A percentile compares a stretch with the other conserved stretches of the same genome.
phyloP scores from a whole-genome alignment of 1,140 invertebrate genomes.

The Ceratina calcarata region DNA sequence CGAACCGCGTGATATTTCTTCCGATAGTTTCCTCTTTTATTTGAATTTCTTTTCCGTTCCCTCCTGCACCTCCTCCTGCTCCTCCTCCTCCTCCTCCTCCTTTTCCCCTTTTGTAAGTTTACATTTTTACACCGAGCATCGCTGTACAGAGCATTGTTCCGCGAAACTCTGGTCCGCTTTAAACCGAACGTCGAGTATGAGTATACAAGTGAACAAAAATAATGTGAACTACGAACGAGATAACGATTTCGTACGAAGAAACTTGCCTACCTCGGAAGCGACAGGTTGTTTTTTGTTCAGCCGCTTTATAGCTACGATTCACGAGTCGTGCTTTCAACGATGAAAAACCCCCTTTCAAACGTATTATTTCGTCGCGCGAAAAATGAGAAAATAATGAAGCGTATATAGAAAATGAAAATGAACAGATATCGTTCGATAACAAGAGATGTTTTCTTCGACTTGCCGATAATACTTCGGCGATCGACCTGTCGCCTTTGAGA shows the following conservation, averaged over 20 bases:
- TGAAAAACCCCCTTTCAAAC: not conserved
- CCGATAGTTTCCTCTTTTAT: not conserved
- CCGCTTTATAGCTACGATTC: not conserved
- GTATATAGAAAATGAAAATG: not conserved
- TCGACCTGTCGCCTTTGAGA: not conserved
- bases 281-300: not conserved
- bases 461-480: not conserved
- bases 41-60: not conserved
- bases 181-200: conserved; percentile 36
- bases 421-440: not conserved
- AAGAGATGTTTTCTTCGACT: not conserved
- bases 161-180: conserved; percentile 60
- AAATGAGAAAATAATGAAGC: not conserved
- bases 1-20: conserved; percentile 41
- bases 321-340: not conserved
- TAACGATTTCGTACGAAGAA: too few species aligned
- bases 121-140: conserved; percentile 48
- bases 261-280: not conserved
- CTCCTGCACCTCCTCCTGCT: too few species aligned
- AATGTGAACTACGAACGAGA: not conserved
- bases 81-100: not conserved
- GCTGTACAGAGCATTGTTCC: conserved; percentile 59
- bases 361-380: too few species aligned
- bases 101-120: conserved; percentile 44
- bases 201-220: not conserved